phyloP scores from a whole-genome alignment of 2,888 invertebrate species.

The Stictocephala bisonia region DNA sequence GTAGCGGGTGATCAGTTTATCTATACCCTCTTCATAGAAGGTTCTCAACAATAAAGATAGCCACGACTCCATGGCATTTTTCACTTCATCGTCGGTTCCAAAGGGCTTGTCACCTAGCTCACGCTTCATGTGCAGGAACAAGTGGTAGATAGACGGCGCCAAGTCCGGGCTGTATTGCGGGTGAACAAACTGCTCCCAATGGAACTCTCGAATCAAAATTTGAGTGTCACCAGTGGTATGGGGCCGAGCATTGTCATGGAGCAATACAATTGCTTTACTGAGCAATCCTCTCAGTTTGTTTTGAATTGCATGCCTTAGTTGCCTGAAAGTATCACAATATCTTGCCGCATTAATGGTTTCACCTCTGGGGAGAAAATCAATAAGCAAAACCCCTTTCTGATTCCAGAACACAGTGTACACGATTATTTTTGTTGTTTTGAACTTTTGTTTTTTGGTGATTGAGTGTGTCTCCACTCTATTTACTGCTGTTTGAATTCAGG shows the following conservation, averaged over 20 bases:
- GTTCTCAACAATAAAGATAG: not conserved
- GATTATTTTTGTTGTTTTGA: too few relatives aligned
- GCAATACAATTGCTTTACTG: slow-evolving; percentile 47
- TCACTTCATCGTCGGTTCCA: slow-evolving; percentile 31
- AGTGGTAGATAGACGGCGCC: too few relatives aligned
- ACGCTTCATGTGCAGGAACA: slow-evolving; percentile 36
- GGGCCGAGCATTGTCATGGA: slow-evolving; percentile 54
- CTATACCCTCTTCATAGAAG: slow-evolving; percentile 29
- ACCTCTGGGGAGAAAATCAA: slow-evolving; percentile 48
- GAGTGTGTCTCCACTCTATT: slow-evolving; percentile 47
- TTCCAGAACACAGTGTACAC: too few relatives aligned
- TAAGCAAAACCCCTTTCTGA: too few relatives aligned
- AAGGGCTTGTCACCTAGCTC: too few relatives aligned
- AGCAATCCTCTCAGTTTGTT: slow-evolving; percentile 53
- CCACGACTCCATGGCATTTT: slow-evolving; percentile 18
- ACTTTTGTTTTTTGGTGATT: slow-evolving; percentile 29
- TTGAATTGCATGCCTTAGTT: slow-evolving; percentile 47
- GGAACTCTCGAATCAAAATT: not conserved
- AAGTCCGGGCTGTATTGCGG: not conserved
- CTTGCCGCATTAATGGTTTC: slow-evolving; percentile 48
- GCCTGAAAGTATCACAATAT: slow-evolving; percentile 50
- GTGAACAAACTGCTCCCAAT: not conserved
- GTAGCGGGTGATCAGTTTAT: not conserved
- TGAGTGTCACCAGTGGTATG: slow-evolving; percentile 46
- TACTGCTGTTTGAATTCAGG: slow-evolving; percentile 50